These are phyloP conservation scores for Drosophila kepulauana DNA, from an alignment of 1,140 invertebrate species.

Conservation along the genomic window DNA sequence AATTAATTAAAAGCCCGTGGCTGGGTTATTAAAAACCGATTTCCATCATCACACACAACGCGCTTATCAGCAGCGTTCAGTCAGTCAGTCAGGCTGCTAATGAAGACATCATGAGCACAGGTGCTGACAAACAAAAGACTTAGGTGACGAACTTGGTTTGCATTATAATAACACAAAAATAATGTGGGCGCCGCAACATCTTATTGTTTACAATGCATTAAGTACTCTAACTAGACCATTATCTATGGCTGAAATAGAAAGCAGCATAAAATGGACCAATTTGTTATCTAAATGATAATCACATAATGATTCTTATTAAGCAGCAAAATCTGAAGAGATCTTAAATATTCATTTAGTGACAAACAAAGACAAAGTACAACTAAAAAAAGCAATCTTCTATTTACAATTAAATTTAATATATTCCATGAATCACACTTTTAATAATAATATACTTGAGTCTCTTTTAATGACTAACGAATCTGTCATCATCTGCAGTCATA, in stretches of 20 bases:
- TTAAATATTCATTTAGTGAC: no score
- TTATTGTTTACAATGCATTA: conserved; percentile 15
- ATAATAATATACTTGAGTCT: background rate
- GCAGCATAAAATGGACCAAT: background rate
- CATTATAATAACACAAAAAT: conserved; percentile 23
- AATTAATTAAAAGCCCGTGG: conserved; percentile 70
- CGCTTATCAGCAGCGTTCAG: conserved; percentile 47
- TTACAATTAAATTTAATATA: no score
- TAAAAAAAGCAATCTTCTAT: no score
- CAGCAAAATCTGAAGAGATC: no score
- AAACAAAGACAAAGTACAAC: no score
- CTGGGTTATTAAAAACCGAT: conserved; percentile 77
- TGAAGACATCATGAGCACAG: conserved; percentile 68
- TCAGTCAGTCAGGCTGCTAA: conserved; percentile 40
- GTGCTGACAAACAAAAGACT: conserved; percentile 75
- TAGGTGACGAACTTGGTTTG: conserved; percentile 68
- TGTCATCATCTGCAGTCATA: background rate
- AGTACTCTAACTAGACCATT: background rate
- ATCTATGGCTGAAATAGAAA: background rate
- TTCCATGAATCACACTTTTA: no score
- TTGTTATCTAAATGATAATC: background rate
- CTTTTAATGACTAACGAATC: background rate
- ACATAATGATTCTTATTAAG: background rate
- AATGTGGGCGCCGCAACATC: conserved; percentile 28
- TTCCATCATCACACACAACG: conserved; percentile 48